These are phyloP conservation scores for Rotaria socialis DNA, from an alignment of 2,888 invertebrate species.

Conservation along the genomic window DNA sequence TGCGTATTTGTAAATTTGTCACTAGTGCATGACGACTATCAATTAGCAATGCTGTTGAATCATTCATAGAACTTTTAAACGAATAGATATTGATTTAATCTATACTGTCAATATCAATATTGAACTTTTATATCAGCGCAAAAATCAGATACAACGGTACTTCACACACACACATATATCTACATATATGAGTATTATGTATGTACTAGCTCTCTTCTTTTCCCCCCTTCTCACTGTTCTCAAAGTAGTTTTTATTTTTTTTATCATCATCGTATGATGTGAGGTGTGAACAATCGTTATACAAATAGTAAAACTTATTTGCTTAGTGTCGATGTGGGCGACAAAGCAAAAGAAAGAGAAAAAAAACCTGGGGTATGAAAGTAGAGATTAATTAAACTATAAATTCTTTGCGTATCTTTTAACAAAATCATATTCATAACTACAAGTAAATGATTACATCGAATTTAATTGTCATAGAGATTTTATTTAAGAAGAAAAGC, in stretches of 20 bases:
- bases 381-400: conserved; percentile 1
- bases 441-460: neutral
- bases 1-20: neutral
- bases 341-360: neutral
- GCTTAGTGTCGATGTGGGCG: neutral
- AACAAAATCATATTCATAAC: neutral
- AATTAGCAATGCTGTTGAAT: neutral
- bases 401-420: neutral
- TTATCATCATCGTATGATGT: neutral
- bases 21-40: neutral
- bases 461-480: neutral
- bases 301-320: conserved; percentile 20
- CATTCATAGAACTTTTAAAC: neutral
- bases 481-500: neutral
- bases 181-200: neutral
- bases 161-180: neutral
- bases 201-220: neutral
- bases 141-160: neutral
- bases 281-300: conserved; percentile 29
- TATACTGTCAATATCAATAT: neutral
- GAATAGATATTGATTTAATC: neutral
- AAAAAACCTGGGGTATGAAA: no score
- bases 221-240: neutral
- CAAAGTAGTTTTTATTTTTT: neutral
- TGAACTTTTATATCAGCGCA: neutral